Percentiles rank a stretch among this genome's conserved stretches.
phyloP scores from a whole-genome alignment of 2,888 invertebrate genomes.

The Apodemia hepburni region DNA sequence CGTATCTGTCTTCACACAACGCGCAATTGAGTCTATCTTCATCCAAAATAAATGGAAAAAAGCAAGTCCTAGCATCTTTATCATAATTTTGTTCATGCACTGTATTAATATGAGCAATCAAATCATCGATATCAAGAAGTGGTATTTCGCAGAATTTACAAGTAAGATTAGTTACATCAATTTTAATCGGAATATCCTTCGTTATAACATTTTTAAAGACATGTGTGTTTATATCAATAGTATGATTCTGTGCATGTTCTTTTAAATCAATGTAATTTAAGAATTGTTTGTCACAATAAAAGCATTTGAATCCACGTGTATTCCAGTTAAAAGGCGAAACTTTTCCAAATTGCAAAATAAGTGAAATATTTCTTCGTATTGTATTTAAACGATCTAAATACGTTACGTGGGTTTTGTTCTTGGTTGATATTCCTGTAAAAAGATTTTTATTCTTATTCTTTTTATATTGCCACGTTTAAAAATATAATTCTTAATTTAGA shows the following conservation, averaged over 20 bases:
- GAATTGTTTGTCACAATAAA: constrained; percentile 62
- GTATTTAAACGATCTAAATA: too few relatives aligned
- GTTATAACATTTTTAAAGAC: constrained; percentile 53
- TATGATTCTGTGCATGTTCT: constrained; percentile 54
- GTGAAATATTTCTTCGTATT: too few relatives aligned
- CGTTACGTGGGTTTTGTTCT: too few relatives aligned
- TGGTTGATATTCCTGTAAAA: too few relatives aligned
- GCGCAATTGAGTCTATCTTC: too few relatives aligned
- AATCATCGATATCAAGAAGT: constrained; percentile 37
- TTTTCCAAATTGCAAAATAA: constrained; percentile 55
- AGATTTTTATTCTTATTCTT: too few relatives aligned
- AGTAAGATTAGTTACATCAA: constrained; percentile 57
- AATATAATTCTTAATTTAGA: too few relatives aligned
- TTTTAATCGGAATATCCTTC: constrained; percentile 68
- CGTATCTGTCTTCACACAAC: too few relatives aligned
- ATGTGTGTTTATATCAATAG: constrained; percentile 54
- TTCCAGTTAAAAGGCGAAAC: constrained; percentile 70
- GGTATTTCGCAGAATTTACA: constrained; percentile 52
- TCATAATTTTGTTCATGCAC: constrained; percentile 48
- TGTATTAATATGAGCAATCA: constrained; percentile 45
- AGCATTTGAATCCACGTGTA: constrained; percentile 64
- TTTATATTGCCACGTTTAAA: too few relatives aligned
- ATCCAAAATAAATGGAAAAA: too few relatives aligned
- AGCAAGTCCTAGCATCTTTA: constrained; percentile 31
- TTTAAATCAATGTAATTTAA: constrained; percentile 53